Base-by-base conservation (phyloP, 2,797 vertebrate species). In the Thalassophryne amazonica region DNA sequence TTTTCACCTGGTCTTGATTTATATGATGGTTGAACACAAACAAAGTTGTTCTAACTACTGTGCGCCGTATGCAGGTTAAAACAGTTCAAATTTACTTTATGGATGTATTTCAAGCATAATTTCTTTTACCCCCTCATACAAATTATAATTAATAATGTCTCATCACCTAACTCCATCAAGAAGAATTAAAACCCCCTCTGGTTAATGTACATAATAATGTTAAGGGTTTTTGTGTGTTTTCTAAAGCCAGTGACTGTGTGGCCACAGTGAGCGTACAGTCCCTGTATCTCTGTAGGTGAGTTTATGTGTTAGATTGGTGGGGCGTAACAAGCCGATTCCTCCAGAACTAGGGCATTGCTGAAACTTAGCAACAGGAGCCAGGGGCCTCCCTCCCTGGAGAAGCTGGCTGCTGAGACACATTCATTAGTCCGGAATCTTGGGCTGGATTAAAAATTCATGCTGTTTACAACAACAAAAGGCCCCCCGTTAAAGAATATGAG, bases 361-460 rank as follows among this genome's bases (percentile, higher is more conserved):
- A 82, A 86, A 86, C 86, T 85, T 87, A 86, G 85, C 87, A 90
- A 88, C 85, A 73, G 78, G 76, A 85, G 74, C 70, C 72, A 74
- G 63, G 76, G 83, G 77, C 82, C 81, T 66, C 62, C 47, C 43
- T 84, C 88, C 87, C 84, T 36, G 56, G 83, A 88, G 86, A 83
- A 73, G 33, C 65, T 65, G 53, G 73, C 80, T 76, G 75, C 77
- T 37, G 62, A 85, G 74, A 83, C 84, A 85, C 81, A 87, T 87
- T 89, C 80, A 88, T 88, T 90, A 73, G 68, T 74, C 64, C 76
- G 71, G 81, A 86, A 86, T 85, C 75, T 81, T 76, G 76, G 80
- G 79, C 69, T 77, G 78, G 84, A 88, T 90, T 89, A 90, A 90
- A 91, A 89, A 91, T 91, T 87, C 86, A 90, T 91, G 87, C 85